These are phyloP conservation scores for Meloidogyne hapla DNA, from an alignment of 1,140 invertebrate species.

Conservation along the genomic window DNA sequence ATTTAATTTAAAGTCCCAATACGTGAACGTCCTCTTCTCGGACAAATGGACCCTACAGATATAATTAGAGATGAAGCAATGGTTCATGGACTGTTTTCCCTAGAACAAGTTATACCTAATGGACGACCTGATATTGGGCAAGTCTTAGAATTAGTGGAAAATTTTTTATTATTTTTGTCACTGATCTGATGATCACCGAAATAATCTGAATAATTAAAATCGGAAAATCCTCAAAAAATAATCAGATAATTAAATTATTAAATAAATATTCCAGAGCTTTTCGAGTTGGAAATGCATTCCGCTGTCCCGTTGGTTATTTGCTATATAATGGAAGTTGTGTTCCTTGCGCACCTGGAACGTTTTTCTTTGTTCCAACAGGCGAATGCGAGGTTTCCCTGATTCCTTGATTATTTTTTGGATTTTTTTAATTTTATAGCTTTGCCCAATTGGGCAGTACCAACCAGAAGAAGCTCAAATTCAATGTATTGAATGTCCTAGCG, in stretches of 20 bases:
- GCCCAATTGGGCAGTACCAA: slow-evolving; percentile 86
- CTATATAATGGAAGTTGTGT: slow-evolving; percentile 70
- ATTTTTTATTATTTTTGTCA: too few relatives aligned
- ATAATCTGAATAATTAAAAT: too few relatives aligned
- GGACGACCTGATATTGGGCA: slow-evolving; percentile 85
- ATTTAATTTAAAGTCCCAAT: slow-evolving; percentile 16
- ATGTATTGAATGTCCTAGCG: slow-evolving; percentile 59
- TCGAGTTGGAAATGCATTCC: slow-evolving; percentile 17
- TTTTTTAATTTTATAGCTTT: slow-evolving; percentile 68
- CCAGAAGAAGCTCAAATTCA: slow-evolving; percentile 89
- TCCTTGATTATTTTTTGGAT: neutral
- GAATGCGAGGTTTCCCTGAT: slow-evolving; percentile 69
- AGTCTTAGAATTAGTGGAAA: too few relatives aligned
- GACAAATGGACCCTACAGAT: slow-evolving; percentile 42
- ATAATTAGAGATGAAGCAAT: slow-evolving; percentile 59
- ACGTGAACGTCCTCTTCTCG: neutral
- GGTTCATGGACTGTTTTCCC: slow-evolving; percentile 50
- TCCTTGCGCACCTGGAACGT: slow-evolving; percentile 87
- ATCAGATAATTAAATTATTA: neutral
- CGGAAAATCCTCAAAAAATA: too few relatives aligned
- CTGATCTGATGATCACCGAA: too few relatives aligned
- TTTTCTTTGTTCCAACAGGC: slow-evolving; percentile 73
- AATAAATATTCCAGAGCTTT: slow-evolving; percentile 15
- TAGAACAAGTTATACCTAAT: slow-evolving; percentile 74
- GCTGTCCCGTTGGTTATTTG: slow-evolving; percentile 7